phyloP scores from a whole-genome alignment of 2,888 invertebrate genomes.

The Melieria omissa region DNA sequence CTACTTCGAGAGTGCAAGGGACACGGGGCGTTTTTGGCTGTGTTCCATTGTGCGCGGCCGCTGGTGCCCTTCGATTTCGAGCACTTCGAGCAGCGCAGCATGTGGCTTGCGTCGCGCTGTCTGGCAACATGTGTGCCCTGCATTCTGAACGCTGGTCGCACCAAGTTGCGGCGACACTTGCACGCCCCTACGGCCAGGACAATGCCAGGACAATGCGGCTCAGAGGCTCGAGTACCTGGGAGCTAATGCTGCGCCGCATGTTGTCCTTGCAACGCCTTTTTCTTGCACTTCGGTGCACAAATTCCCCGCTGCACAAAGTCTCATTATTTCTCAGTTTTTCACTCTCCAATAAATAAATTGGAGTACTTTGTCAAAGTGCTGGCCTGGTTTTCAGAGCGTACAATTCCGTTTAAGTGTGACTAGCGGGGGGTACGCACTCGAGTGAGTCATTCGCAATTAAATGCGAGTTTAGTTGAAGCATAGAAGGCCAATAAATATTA shows the following conservation, averaged over 20 bases:
- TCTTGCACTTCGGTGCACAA: slow-evolving; percentile 17
- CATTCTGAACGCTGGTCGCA: not conserved
- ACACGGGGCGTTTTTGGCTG: no score
- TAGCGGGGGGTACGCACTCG: no score
- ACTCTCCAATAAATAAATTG: slow-evolving; percentile 17
- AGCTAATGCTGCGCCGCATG: slow-evolving; percentile 1
- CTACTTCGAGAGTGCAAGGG: no score
- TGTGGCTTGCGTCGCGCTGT: slow-evolving; percentile 32
- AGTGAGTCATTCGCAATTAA: no score
- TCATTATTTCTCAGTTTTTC: not conserved
- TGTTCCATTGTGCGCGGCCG: no score
- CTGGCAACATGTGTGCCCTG: slow-evolving; percentile 17
- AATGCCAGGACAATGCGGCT: not conserved
- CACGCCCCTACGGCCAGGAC: not conserved
- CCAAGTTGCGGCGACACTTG: no score
- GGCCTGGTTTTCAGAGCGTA: no score
- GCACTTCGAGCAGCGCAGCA: slow-evolving; percentile 6
- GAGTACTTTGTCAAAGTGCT: not conserved
- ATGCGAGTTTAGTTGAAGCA: no score
- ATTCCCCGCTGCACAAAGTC: slow-evolving; percentile 5
- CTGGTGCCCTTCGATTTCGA: no score
- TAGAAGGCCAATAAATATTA: no score
- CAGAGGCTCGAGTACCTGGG: not conserved
- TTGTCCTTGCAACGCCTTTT: slow-evolving; percentile 25
- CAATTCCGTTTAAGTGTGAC: no score